Base-by-base conservation (phyloP, 2,888 invertebrate genomes). In the Noctua fimbriata region DNA sequence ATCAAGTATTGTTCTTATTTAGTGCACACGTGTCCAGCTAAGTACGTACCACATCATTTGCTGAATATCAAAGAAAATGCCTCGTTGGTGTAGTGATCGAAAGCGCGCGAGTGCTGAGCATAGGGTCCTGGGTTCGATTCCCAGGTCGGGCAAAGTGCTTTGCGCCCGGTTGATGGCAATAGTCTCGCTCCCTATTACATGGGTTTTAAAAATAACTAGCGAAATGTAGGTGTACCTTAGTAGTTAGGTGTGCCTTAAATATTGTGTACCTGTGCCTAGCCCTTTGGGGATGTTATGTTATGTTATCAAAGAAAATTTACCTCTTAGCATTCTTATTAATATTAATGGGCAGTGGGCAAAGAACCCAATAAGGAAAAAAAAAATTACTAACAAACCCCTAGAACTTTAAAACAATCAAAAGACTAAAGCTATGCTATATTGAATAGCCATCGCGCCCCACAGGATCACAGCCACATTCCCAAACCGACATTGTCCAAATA, bases 401-500 rank as follows among this genome's bases (percentile, higher is more conserved):
- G 3, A 32, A 36, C 1, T n/a, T 12, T 32, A 18, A 65, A 69
- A 18, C 0, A 58, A 32, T 63, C 6, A 49, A 44, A 79, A 0
- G 0, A 14, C 1, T 9, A n/a, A 69, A 21, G 47, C 66, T 36
- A 69, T 7, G 49, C 71, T 76, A 72, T 74, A 81, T 76, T 49
- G 0, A 2, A 21, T 58, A 24, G 52, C 47, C 18, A 28, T 49
- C 18, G 55, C 71, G 41, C 41, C 36, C 12, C 49, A 71, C 63
- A 5, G 71, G 63, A 65, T 16, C 12, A 58, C 74, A 41, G 10
- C 32, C 79, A 69, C 6, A 63, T 36, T 21, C 16, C 2, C n/a
- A 41, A 47, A 60, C 74, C 85, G 44, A 81, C 69, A 77, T 83
- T 79, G 73, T 79, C 76, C 83, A 79, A 85, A 86, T 73, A 85